phyloP scores from a whole-genome alignment of 1,140 invertebrate species.

The Drosophila simulans region DNA sequence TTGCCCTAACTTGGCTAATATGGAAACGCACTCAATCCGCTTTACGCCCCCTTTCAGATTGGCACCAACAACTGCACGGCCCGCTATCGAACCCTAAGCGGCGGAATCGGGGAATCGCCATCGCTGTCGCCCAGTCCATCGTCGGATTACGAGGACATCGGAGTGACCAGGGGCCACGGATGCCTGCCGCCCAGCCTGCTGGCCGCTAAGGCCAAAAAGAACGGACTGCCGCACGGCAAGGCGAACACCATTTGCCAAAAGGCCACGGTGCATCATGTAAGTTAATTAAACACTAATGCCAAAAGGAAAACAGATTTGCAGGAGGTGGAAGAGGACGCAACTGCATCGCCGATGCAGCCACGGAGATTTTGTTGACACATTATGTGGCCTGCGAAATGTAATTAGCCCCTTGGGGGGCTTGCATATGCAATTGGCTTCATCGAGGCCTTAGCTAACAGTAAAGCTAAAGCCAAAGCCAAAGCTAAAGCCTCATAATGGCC shows the following conservation, averaged over 20 bases:
- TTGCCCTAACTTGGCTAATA: constrained; percentile 60
- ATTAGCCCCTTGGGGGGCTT: constrained; percentile 71
- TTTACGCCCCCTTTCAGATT: constrained; percentile 64
- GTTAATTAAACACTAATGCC: constrained; percentile 74
- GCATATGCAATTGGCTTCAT: constrained; percentile 67
- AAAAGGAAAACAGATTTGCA: constrained; percentile 1
- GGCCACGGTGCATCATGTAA: constrained; percentile 85
- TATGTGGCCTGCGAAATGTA: constrained; percentile 63
- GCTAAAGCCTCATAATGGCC: constrained; percentile 1
- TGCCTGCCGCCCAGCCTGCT: constrained; percentile 70
- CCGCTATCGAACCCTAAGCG: constrained; percentile 81
- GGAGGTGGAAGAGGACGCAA: background rate
- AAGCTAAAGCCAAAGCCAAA: background rate
- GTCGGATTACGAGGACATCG: constrained; percentile 84
- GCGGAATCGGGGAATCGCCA: constrained; percentile 82
- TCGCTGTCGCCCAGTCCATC: constrained; percentile 84
- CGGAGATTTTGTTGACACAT: constrained; percentile 54
- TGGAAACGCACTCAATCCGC: constrained; percentile 63
- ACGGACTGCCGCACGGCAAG: constrained; percentile 79
- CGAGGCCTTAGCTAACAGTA: constrained; percentile 3
- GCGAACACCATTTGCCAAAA: constrained; percentile 84
- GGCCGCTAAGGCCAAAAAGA: constrained; percentile 82
- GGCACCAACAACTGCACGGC: constrained; percentile 84
- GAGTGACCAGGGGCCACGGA: constrained; percentile 69
- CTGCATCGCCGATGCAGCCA: constrained; percentile 47